Evolutionary conservation across 2,113 vertebrate genomes (phyloP).

Genomic region (Cephalopterus ornatus): DNA sequence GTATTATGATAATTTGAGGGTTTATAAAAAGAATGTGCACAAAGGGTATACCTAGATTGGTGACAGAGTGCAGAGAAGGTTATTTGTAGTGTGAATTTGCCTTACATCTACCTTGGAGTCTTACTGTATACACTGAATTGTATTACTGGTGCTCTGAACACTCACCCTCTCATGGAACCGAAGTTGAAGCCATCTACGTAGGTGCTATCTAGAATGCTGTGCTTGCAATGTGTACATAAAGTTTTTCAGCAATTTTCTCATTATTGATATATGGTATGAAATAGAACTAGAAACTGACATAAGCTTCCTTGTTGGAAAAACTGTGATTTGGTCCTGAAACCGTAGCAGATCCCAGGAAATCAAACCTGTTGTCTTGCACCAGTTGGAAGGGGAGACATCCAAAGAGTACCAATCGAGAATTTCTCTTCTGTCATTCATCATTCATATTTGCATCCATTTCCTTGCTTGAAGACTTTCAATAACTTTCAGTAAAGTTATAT

Average conservation of each 20-base stretch:
- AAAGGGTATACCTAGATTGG: not conserved
- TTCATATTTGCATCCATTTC: not conserved
- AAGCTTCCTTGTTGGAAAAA: not conserved
- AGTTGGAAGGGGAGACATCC: not conserved
- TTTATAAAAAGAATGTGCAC: not conserved
- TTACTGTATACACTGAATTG: not conserved
- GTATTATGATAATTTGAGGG: not conserved
- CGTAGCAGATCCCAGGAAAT: not conserved
- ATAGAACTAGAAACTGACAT: not conserved
- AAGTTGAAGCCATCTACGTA: not conserved
- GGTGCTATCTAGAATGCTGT: not conserved
- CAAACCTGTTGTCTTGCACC: not conserved
- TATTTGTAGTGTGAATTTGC: not conserved
- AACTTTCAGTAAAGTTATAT: not conserved
- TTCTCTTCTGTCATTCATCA: not conserved
- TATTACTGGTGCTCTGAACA: not conserved
- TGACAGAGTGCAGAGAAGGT: not conserved
- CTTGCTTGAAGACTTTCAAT: not conserved
- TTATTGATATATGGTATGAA: not conserved
- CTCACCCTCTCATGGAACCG: not conserved
- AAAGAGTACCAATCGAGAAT: not conserved
- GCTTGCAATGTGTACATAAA: not conserved
- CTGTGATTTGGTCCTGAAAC: not conserved
- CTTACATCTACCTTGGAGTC: not conserved
- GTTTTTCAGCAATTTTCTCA: not conserved